Base-by-base conservation (phyloP, 37 sponge, comb jelly and placozoan species). In the Ianthella basta region DNA sequence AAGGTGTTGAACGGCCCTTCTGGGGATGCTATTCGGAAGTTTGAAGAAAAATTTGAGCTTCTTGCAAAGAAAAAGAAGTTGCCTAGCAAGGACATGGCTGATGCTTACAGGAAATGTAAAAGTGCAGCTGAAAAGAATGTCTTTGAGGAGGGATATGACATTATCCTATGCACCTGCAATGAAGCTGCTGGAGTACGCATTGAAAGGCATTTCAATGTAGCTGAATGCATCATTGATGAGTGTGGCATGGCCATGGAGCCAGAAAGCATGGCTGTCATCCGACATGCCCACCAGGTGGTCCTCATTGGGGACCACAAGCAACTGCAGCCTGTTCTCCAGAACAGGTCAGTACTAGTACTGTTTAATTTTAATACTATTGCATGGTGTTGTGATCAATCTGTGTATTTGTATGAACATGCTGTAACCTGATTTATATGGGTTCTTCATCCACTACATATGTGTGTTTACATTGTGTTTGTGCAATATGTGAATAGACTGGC, bases 271-370 rank as follows among this genome's bases (percentile, higher is more conserved):
- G 91, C 82, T 18, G 83, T 80, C 56, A 87, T 86, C 12, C 32
- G 73, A 16, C 59, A 50, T 27, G 78, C 80, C 37, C 72, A 83
- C 0, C 59, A 79, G 37, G 91, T 87, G n/a, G 87, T 87, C 12
- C 84, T 91, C n/a, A 91, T 91, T 56, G 90, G 90, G 19, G 90
- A 90, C 79, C 86, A 90, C 90, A 85, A 82, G 50, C 90, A 90
- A 68, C 55, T 91, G 72, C 91, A 91, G 79, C 70, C 70, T 34
- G 70, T 69, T 12, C 27, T 69, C 33, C 27, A 4, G 33, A 69
- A 69, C 70, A 69, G 27, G 55, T 77, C 1, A 19, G 55, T 77
- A 39, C 15, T 10, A 27, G 65, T 63, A 24, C 29, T 63, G 12
- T 10, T 63, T 63, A 63, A 3, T 29, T 63, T 10, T 8, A 44